phyloP scores from a whole-genome alignment of 2,113 vertebrate genomes.

The Meles meles region DNA sequence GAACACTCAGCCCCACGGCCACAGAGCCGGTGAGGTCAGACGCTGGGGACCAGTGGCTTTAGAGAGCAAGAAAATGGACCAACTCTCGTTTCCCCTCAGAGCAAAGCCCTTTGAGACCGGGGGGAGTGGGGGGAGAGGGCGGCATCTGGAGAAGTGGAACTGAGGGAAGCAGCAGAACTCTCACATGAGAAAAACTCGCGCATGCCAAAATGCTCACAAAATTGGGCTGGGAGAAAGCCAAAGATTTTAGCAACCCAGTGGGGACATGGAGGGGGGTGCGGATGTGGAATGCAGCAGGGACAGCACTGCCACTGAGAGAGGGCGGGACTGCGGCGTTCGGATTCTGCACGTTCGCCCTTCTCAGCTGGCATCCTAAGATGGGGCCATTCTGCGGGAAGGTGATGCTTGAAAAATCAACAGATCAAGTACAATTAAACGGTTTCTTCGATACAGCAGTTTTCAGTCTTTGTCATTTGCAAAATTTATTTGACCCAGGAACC shows the following conservation, averaged over 20 bases:
- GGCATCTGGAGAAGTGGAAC: not conserved
- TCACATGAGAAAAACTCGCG: not conserved
- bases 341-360: not conserved
- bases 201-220: not conserved
- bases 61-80: not conserved
- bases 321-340: not conserved
- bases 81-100: not conserved
- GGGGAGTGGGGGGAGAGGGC: no score
- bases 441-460: not conserved
- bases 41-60: no score
- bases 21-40: not conserved
- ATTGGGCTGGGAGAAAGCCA: not conserved
- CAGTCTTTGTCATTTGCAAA: not conserved
- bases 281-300: no score
- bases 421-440: not conserved
- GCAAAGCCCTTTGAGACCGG: not conserved
- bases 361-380: not conserved
- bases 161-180: not conserved
- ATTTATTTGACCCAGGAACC: not conserved
- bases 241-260: not conserved
- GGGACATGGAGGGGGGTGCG: rapidly evolving
- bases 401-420: not conserved
- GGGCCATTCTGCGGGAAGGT: not conserved
- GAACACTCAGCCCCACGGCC: not conserved
- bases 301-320: not conserved